Percentiles rank a stretch among this genome's conserved stretches.
Evolutionary conservation across 2,797 vertebrate genomes (phyloP).

Genomic region (Balearica regulorum): DNA sequence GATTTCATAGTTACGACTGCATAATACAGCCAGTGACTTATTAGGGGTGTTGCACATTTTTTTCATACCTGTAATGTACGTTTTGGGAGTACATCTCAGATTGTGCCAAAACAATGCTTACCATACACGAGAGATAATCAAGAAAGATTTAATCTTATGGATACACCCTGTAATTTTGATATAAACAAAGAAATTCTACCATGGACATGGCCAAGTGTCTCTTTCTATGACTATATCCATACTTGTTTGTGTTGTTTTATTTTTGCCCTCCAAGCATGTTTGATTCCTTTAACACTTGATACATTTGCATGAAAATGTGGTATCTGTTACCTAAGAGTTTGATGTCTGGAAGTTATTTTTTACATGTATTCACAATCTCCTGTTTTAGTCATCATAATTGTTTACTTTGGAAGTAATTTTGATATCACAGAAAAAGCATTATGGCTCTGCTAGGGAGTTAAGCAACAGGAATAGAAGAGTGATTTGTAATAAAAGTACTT

Average conservation of each 20-base stretch:
- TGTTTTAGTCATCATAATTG: not conserved
- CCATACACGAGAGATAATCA: no score
- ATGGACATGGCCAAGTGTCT: not conserved
- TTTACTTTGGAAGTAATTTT: not conserved
- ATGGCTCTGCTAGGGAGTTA: not conserved
- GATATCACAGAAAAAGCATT: not conserved
- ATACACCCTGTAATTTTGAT: not conserved
- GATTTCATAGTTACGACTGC: not conserved
- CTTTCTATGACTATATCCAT: not conserved
- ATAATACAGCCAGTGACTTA: not conserved
- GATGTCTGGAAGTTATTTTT: not conserved
- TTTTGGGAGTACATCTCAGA: not conserved
- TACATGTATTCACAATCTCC: not conserved
- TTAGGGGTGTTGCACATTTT: not conserved
- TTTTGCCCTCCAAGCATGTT: not conserved
- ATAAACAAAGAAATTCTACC: not conserved
- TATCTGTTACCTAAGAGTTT: not conserved
- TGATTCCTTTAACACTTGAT: not conserved
- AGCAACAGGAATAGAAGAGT: not conserved
- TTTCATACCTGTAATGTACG: not conserved
- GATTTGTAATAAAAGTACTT: not conserved
- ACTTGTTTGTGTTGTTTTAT: not conserved
- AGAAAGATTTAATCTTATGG: not conserved
- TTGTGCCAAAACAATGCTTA: not conserved
- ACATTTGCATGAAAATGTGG: not conserved